phyloP scores from a whole-genome alignment of 1,140 invertebrate species.

The Eufriesea mexicana region DNA sequence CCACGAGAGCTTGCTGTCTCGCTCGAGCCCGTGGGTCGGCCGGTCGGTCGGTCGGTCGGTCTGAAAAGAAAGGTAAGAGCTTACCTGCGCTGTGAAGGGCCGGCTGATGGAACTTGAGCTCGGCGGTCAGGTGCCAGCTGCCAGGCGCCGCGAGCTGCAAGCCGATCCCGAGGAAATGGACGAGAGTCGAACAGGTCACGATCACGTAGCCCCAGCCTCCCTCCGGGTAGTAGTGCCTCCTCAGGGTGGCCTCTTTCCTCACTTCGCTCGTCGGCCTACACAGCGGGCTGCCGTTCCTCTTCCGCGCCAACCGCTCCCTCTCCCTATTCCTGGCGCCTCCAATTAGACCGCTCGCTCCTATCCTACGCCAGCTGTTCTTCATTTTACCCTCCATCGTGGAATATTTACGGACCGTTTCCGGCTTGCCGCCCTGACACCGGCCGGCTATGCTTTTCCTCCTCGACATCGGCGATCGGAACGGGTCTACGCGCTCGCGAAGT shows the following conservation, averaged over 20 bases:
- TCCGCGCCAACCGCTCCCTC: not conserved
- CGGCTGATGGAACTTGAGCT: slow-evolving; percentile 72
- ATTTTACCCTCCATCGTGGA: slow-evolving; percentile 25
- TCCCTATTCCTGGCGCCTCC: slow-evolving; percentile 24
- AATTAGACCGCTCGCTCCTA: slow-evolving; percentile 45
- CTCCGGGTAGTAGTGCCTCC: slow-evolving; percentile 85
- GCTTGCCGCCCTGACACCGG: slow-evolving; percentile 22
- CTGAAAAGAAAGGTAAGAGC: not conserved
- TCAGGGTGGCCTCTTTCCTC: slow-evolving; percentile 78
- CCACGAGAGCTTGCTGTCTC: too few relatives aligned
- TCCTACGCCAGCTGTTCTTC: slow-evolving; percentile 54
- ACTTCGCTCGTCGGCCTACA: slow-evolving; percentile 63
- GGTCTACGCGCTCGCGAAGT: slow-evolving; percentile 67
- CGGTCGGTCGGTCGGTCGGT: too few relatives aligned
- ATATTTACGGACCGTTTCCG: slow-evolving; percentile 32
- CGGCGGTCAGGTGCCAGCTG: slow-evolving; percentile 66
- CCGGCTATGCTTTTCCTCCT: slow-evolving; percentile 25
- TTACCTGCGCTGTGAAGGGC: slow-evolving; percentile 72
- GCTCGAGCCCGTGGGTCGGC: too few relatives aligned
- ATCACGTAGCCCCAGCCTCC: slow-evolving; percentile 87
- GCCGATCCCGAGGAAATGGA: slow-evolving; percentile 81
- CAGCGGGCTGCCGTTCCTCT: slow-evolving; percentile 18
- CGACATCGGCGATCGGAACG: slow-evolving; percentile 60
- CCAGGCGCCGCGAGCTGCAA: slow-evolving; percentile 79
- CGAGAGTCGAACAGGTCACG: slow-evolving; percentile 82